Conservation (phyloP, 1,140 invertebrate genomes). For the Amphibalanus amphitrite region DNA sequence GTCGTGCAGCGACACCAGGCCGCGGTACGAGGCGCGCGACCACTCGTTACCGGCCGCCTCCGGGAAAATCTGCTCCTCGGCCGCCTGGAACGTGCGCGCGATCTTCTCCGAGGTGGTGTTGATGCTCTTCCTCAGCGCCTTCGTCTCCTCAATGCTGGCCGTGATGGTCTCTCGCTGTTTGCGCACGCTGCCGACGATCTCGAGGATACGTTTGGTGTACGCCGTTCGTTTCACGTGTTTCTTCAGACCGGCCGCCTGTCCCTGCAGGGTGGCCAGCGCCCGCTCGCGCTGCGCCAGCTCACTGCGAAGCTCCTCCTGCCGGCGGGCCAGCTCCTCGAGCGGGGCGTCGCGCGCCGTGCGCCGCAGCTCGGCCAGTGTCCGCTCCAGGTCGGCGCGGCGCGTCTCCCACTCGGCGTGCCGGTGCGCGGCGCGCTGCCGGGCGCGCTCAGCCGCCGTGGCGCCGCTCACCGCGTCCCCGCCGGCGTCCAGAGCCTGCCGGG, state of each 20-base stretch:
- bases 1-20: not conserved
- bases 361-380: not conserved
- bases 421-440: not conserved
- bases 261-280: not conserved
- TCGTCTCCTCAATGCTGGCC: not conserved
- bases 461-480: not conserved
- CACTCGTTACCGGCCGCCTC: not conserved
- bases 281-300: not conserved
- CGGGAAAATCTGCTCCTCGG: not conserved
- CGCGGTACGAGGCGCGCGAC: not conserved
- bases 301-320: not conserved
- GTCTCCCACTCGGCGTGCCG: not conserved
- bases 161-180: not conserved
- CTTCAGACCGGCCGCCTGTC: not conserved
- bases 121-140: not conserved
- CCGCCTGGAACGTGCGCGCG: not conserved
- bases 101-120: not conserved
- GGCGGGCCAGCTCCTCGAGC: not conserved
- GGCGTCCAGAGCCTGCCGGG: not conserved
- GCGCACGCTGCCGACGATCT: not conserved
- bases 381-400: not conserved
- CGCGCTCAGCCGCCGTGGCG: not conserved
- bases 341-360: not conserved
- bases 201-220: not conserved
- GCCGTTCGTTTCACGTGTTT: not conserved